Base-by-base conservation (phyloP, 2,888 invertebrate species). In the Diadromus collaris region DNA sequence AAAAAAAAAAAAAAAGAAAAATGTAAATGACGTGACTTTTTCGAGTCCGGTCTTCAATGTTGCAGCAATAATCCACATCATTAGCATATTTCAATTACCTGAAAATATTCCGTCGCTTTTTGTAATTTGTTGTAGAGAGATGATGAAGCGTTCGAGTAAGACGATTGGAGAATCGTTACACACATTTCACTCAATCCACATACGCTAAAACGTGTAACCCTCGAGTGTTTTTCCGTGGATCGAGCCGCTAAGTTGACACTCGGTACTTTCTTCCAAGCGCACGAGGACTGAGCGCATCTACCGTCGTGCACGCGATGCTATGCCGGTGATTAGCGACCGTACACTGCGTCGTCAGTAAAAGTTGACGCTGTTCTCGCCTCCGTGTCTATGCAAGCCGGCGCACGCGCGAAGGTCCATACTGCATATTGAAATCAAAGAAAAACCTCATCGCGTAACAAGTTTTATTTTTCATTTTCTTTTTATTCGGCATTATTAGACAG, bases 321-420 rank as follows among this genome's bases (percentile, higher is more conserved):
- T 16, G 46, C 44, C 29, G 19, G 64, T 27, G 64, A 64, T 64
- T 46, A 19, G 64, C 64, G 64, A 64, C n/a, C 19, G 64, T 64
- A 29, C 64, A 64, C 64, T 64, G 64, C 19, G n/a, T 21, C 64
- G 27, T 27, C 19, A n/a, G 44, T 24, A 10, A 38, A 21, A 19
- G 48, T 19, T 27, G 29, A 64, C 29, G 29, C 64, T n/a, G 27
- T 27, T 64, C 64, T 64, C 64, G 64, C 44, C 38, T 44, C 54
- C 54, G 29, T 56, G 54, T 56, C 54, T 16, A 16, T 54, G 54
- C 6, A 2, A n/a, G 1, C 16, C 7, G 54, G 54, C 54, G 54
- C 54, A 56, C 10, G 54, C 54, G 54, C 54, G 54, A 56, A 6
- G 4, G 29, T 56, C 29, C 29, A 6, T 29, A 27, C 27, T 6